Conservation (phyloP, 2,888 invertebrate species). For the Nomada lathburiana region DNA sequence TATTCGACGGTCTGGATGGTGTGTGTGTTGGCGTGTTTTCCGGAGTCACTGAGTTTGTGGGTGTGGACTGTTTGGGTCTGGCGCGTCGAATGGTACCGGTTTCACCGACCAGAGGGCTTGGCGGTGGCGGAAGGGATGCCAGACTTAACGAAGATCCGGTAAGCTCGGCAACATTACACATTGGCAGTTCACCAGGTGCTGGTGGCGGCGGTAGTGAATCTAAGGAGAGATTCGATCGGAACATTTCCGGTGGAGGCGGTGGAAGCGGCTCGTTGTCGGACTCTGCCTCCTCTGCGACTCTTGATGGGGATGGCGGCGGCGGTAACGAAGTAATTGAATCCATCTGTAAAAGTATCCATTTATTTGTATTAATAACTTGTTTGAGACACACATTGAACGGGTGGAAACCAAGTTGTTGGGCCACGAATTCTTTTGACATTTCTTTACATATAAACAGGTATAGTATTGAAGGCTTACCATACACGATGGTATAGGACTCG, state of each 20-base stretch:
- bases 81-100: constrained; percentile 84
- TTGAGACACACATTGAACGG: not conserved
- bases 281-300: constrained; percentile 85
- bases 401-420: not conserved
- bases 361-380: not conserved
- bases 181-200: constrained; percentile 87
- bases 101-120: constrained; percentile 86
- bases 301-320: constrained; percentile 84
- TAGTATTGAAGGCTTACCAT: constrained; percentile 73
- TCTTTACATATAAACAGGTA: too few relatives aligned
- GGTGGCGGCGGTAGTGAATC: constrained; percentile 93
- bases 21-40: constrained; percentile 85
- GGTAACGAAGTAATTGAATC: constrained; percentile 86
- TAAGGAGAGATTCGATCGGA: constrained; percentile 91
- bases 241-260: constrained; percentile 91
- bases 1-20: constrained; percentile 77
- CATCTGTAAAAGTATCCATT: constrained; percentile 80
- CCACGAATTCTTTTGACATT: too few relatives aligned
- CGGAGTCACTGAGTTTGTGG: constrained; percentile 84
- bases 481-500: constrained; percentile 81
- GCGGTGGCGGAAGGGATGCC: constrained; percentile 91
- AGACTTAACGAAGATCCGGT: constrained; percentile 90
- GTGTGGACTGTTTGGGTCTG: constrained; percentile 80
- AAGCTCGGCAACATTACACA: constrained; percentile 86
- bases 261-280: constrained; percentile 87